Evolutionary conservation across 2,113 vertebrate genomes (phyloP).

Genomic region (Paramormyrops kingsleyae): DNA sequence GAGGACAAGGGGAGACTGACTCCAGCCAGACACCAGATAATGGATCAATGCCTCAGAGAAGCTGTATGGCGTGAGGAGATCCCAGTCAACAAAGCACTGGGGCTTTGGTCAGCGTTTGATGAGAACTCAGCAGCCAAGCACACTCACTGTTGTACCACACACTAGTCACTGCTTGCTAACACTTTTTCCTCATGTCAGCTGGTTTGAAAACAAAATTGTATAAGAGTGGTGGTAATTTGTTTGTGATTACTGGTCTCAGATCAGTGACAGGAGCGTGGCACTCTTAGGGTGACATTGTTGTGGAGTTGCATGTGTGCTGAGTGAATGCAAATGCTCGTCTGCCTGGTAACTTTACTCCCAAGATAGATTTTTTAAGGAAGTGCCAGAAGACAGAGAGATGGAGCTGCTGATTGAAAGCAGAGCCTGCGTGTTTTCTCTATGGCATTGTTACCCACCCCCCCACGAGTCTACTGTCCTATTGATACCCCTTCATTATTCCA

Average conservation of each 20-base stretch:
- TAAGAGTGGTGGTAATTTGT: background rate
- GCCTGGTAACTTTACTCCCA: background rate
- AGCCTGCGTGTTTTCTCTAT: background rate
- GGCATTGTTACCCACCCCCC: background rate
- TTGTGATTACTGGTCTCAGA: background rate
- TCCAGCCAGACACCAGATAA: background rate
- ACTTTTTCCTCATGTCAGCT: background rate
- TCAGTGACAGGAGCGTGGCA: background rate
- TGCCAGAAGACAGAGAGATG: constrained; percentile 1
- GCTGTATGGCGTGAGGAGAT: background rate
- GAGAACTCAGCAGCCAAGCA: background rate
- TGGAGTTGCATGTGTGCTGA: background rate
- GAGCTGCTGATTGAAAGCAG: background rate
- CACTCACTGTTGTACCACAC: background rate
- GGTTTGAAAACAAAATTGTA: background rate
- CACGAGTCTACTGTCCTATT: background rate
- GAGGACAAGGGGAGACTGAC: background rate
- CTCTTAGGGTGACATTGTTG: background rate
- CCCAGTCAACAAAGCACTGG: background rate
- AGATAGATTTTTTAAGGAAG: background rate
- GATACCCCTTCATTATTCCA: background rate
- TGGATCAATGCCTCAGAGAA: background rate
- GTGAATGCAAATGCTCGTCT: background rate
- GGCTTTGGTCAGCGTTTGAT: background rate
- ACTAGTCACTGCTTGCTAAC: background rate